Conservation (phyloP, 2,888 invertebrate species). For the Eilema sororculum region DNA sequence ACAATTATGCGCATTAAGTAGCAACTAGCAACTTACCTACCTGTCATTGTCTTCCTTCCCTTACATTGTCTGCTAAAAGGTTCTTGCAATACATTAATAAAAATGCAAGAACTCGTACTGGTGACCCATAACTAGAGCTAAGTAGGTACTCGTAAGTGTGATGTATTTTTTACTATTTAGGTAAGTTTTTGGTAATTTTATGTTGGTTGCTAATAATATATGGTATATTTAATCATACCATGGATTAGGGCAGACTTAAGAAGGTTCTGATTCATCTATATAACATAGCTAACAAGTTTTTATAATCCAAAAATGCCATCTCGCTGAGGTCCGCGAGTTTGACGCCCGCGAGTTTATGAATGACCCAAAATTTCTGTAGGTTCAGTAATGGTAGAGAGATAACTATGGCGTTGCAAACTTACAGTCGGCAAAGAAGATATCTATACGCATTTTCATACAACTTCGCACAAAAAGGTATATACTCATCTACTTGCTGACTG, state of each 20-base stretch:
- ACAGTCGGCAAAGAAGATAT: too few relatives aligned
- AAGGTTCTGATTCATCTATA: too few relatives aligned
- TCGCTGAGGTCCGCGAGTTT: too few relatives aligned
- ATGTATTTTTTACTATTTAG: not conserved
- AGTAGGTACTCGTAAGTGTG: not conserved
- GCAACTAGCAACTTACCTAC: constrained; percentile 21
- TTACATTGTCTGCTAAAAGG: constrained; percentile 27
- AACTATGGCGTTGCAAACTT: not conserved
- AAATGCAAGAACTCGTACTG: not conserved
- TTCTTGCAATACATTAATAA: constrained; percentile 25
- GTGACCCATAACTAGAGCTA: constrained; percentile 13
- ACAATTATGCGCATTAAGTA: constrained; percentile 26
- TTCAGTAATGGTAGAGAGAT: not conserved
- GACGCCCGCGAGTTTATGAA: too few relatives aligned
- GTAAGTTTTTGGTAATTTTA: too few relatives aligned
- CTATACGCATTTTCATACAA: too few relatives aligned
- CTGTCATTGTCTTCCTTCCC: constrained; percentile 21
- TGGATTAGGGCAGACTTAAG: too few relatives aligned
- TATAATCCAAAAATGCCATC: too few relatives aligned
- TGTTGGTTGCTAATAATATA: not conserved
- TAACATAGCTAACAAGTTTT: too few relatives aligned
- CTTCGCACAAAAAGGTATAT: too few relatives aligned
- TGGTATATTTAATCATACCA: not conserved
- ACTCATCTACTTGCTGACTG: too few relatives aligned
- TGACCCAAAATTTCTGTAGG: not conserved